phyloP scores from a whole-genome alignment of 2,797 vertebrate genomes.

The Meriones psammophilus region DNA sequence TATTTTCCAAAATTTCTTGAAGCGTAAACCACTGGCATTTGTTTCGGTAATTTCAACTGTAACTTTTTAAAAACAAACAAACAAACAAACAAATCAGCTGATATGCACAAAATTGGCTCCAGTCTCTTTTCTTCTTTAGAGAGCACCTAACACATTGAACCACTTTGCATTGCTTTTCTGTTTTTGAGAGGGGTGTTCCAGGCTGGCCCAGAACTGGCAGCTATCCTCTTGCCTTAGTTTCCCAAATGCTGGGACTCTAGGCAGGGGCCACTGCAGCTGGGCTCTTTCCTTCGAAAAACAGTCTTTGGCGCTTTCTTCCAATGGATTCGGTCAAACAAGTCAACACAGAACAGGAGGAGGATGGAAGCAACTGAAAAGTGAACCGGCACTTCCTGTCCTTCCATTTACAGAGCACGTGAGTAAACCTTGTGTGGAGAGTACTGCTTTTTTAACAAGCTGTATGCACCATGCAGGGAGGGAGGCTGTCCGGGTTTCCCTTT shows the following conservation, averaged over 20 bases:
- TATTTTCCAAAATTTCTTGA: constrained; percentile 69
- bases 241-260: neutral
- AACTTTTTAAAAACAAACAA: constrained; percentile 24
- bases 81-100: constrained; percentile 56
- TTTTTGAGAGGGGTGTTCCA: neutral
- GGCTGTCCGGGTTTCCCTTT: constrained; percentile 58
- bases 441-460: constrained; percentile 68
- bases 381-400: constrained; percentile 96
- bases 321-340: constrained; percentile 70
- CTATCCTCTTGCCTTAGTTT: neutral
- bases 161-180: neutral
- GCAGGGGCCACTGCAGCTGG: neutral
- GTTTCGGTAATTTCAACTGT: neutral
- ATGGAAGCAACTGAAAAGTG: constrained; percentile 92
- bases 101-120: constrained; percentile 69
- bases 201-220: neutral
- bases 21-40: constrained; percentile 79
- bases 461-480: constrained; percentile 81
- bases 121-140: constrained; percentile 55
- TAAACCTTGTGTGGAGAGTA: constrained; percentile 78
- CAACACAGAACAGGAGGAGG: constrained; percentile 61
- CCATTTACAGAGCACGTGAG: constrained; percentile 78
- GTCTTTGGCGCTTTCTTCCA: constrained; percentile 87
- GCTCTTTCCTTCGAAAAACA: constrained; percentile 64
- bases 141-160: constrained; percentile 41